These are phyloP conservation scores for Hemaris fuciformis DNA, from an alignment of 2,888 invertebrate genomes.

Conservation along the genomic window DNA sequence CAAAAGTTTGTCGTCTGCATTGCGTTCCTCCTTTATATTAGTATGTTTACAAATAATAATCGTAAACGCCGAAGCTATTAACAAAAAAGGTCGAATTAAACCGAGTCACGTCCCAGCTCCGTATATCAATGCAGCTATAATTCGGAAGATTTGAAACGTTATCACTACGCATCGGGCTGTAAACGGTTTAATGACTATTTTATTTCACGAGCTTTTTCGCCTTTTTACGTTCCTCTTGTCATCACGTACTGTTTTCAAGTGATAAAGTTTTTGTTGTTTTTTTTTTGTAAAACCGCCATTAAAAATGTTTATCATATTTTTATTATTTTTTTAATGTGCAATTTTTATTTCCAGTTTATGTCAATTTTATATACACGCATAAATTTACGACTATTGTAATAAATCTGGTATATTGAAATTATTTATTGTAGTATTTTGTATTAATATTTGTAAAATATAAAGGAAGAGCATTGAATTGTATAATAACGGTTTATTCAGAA, in stretches of 20 bases:
- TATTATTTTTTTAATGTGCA: no score
- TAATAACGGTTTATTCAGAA: no score
- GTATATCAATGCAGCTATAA: not conserved
- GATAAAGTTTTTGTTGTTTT: not conserved
- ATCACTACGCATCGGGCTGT: constrained; percentile 1
- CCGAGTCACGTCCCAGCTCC: not conserved
- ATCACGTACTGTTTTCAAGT: not conserved
- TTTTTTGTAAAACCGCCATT: not conserved
- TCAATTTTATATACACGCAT: no score
- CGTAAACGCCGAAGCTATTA: not conserved
- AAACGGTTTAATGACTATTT: not conserved
- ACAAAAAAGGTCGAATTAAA: not conserved
- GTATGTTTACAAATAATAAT: not conserved
- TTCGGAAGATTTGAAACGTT: not conserved
- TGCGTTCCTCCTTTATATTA: not conserved
- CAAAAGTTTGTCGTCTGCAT: no score
- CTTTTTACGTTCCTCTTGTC: not conserved
- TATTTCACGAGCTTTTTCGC: not conserved
- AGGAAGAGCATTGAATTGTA: no score
- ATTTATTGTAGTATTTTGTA: no score
- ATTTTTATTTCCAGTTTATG: no score
- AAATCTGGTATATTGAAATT: no score
- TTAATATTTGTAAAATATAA: no score
- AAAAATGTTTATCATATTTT: not conserved
- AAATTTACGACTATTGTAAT: no score